Evolutionary conservation across 2,888 invertebrate species (phyloP).

Genomic region (Mactromeris polynyma): DNA sequence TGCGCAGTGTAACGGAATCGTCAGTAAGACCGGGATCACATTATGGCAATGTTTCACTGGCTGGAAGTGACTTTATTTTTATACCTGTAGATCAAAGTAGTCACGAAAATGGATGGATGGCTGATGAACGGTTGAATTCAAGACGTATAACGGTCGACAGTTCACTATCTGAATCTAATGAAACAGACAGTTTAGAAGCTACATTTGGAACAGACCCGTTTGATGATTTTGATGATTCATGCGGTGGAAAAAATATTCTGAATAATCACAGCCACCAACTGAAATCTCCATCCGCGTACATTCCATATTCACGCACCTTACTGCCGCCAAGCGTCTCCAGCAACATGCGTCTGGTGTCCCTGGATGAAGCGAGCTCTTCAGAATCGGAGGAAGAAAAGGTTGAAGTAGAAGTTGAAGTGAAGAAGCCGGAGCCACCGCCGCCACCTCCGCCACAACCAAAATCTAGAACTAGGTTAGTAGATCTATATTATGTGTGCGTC

Average conservation of each 20-base stretch:
- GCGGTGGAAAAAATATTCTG: background rate
- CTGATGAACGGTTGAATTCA: background rate
- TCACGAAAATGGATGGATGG: conserved; percentile 23
- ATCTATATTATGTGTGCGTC: background rate
- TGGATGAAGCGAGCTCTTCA: conserved; percentile 63
- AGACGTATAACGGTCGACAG: conserved; percentile 28
- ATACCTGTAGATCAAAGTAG: conserved; percentile 54
- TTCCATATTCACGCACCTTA: background rate
- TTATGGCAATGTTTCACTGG: conserved; percentile 26
- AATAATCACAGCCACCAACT: background rate
- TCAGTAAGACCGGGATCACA: conserved; percentile 36
- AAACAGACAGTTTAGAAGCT: conserved; percentile 34
- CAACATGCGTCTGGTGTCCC: conserved; percentile 56
- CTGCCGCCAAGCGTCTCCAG: conserved; percentile 47
- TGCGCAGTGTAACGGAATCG: conserved; percentile 49
- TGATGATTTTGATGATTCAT: conserved; percentile 49
- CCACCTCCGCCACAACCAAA: conserved; percentile 1
- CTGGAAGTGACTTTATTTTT: conserved; percentile 52
- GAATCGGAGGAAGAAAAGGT: conserved; percentile 53
- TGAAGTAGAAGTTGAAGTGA: conserved; percentile 42
- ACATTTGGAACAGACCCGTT: conserved; percentile 45
- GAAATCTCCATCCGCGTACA: background rate
- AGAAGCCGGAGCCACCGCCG: conserved; percentile 41
- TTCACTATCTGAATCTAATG: conserved; percentile 33
- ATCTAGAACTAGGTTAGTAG: conserved; percentile 1